Evolutionary conservation across 2,888 invertebrate species (phyloP), one percentile per base, ranked within the genome.

Genomic region (Drosophila pseudotalamancana): DNA sequence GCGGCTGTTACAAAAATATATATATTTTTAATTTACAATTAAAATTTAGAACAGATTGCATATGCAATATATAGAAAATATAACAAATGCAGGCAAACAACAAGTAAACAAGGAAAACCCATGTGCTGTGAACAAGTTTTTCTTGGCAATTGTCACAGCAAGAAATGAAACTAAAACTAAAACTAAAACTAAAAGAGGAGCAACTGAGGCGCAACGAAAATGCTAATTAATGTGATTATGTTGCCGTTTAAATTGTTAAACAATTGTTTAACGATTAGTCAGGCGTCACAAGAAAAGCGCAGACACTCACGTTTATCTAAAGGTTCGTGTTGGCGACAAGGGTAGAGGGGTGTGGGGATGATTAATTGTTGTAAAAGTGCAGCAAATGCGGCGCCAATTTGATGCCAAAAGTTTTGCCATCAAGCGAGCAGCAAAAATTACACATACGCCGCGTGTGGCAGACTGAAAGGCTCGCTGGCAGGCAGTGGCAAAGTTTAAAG

Each of bases 171-270:
- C 31, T n/a, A 43, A 25, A 40, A 9, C 14, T 35, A 31, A 1
- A 21, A 21, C 18, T 31, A 18, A 31, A 14, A 57, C 40, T 34
- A 43, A 34, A 25, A 51, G 42, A 49, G 29, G n/a, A 6, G 2
- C 50, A 70, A 66, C 65, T 71, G 66, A 81, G 43, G 70, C 81
- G 60, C 71, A 78, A 54, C 73, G 64, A 72, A 66, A 87, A 79
- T 74, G 87, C 78, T 88, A 87, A 87, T 87, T 87, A 87, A 88
- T 88, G 80, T 70, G 86, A 88, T 87, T 85, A 88, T 85, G 87
- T 68, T 78, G 77, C 73, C 69, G 60, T 78, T 85, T 72, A 63
- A 75, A 78, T 87, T 87, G 87, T 85, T 77, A 71, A 82, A 87
- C 88, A 87, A 87, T 88, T 79, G 88, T 78, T 87, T 77, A 79